phyloP scores from a whole-genome alignment of 1,140 invertebrate genomes.

The Bombus huntii region DNA sequence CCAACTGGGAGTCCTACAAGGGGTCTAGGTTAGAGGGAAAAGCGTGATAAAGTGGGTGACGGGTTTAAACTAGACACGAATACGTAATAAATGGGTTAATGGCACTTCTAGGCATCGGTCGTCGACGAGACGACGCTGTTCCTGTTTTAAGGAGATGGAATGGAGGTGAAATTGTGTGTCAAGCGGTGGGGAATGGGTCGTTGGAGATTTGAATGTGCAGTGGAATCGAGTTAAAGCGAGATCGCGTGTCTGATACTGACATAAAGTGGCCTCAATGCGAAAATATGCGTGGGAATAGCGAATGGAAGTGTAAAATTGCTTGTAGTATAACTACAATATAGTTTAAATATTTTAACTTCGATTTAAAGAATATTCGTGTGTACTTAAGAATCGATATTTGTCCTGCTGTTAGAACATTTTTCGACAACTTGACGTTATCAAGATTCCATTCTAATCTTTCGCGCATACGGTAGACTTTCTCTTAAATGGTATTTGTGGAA shows the following conservation, averaged over 20 bases:
- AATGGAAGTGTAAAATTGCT: neutral
- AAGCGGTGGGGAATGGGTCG: neutral
- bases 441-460: neutral
- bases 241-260: neutral
- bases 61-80: constrained; percentile 30
- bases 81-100: constrained; percentile 40
- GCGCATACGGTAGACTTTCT: too few relatives aligned
- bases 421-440: neutral
- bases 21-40: constrained; percentile 36
- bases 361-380: neutral
- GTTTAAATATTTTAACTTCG: neutral
- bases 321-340: too few relatives aligned
- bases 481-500: too few relatives aligned
- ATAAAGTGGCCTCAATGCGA: neutral
- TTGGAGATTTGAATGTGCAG: neutral
- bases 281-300: neutral
- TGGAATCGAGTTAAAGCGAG: neutral
- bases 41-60: neutral
- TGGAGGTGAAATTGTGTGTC: neutral
- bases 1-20: neutral
- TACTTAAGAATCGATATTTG: neutral
- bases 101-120: constrained; percentile 18
- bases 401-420: neutral
- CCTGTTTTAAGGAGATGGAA: neutral
- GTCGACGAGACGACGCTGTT: neutral